phyloP scores from a whole-genome alignment of 2,888 invertebrate genomes.

The Biston betularia region DNA sequence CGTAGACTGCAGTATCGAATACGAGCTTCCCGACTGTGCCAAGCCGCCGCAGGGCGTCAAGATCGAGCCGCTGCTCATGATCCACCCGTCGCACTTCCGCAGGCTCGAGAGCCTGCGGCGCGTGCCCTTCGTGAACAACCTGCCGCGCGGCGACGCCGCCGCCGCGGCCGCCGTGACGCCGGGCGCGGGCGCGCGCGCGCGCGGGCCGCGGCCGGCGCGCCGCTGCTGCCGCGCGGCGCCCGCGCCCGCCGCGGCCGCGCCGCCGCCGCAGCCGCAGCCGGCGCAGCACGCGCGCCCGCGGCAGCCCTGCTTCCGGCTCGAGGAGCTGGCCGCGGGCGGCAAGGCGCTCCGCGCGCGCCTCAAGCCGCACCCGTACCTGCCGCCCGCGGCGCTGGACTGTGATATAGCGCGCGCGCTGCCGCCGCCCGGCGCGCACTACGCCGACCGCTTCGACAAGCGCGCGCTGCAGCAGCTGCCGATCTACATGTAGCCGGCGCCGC shows the following conservation, averaged over 20 bases:
- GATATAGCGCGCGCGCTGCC: conserved; percentile 78
- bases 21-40: conserved; percentile 95
- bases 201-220: conserved; percentile 59
- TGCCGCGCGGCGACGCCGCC: conserved; percentile 86
- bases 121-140: conserved; percentile 94
- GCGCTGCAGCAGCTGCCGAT: conserved; percentile 83
- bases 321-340: conserved; percentile 57
- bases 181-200: conserved; percentile 58
- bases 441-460: conserved; percentile 81
- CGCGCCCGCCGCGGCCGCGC: conserved; percentile 50
- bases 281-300: conserved; percentile 52
- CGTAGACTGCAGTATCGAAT: conserved; percentile 96
- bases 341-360: conserved; percentile 63
- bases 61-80: conserved; percentile 94
- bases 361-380: conserved; percentile 70
- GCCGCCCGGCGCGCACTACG: conserved; percentile 69
- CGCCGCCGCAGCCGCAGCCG: conserved; percentile 59
- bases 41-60: conserved; percentile 94
- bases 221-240: conserved; percentile 62
- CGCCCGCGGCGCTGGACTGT: conserved; percentile 71
- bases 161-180: conserved; percentile 52
- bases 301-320: conserved; percentile 63
- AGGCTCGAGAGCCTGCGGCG: conserved; percentile 94
- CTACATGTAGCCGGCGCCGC: conserved; percentile 79
- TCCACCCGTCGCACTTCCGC: conserved; percentile 95